Evolutionary conservation across 2,113 vertebrate genomes (phyloP).

Genomic region (Burhinus oedicnemus): DNA sequence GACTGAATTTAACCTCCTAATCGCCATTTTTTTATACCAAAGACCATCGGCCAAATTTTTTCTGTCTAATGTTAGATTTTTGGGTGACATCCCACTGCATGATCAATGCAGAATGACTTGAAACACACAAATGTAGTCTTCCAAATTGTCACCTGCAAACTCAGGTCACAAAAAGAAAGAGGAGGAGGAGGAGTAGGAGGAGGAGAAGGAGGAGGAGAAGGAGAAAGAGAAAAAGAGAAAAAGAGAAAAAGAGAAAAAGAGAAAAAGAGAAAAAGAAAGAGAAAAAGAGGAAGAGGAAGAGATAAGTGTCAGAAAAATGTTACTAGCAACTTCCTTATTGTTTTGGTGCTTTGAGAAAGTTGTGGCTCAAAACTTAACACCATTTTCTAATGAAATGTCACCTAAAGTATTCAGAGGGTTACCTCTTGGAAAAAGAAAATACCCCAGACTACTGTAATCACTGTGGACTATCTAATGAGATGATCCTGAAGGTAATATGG

Average conservation of each 20-base stretch:
- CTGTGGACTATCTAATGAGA: neutral
- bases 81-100: neutral
- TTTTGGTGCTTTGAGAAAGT: neutral
- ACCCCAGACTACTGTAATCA: neutral
- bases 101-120: neutral
- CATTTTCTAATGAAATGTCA: neutral
- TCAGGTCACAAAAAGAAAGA: neutral
- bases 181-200: neutral
- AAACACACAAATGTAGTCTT: neutral
- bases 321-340: neutral
- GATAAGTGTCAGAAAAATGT: neutral
- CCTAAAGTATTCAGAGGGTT: neutral
- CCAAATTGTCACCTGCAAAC: neutral
- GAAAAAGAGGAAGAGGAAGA: neutral
- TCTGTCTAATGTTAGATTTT: neutral
- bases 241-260: neutral
- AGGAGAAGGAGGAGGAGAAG: neutral
- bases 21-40: neutral
- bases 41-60: neutral
- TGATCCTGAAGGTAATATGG: neutral
- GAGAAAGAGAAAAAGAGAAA: neutral
- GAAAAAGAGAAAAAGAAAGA: neutral
- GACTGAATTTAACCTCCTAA: neutral
- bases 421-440: neutral
- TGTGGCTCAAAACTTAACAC: neutral